phyloP scores from a whole-genome alignment of 2,113 vertebrate genomes.

The Sisor rabdophorus region DNA sequence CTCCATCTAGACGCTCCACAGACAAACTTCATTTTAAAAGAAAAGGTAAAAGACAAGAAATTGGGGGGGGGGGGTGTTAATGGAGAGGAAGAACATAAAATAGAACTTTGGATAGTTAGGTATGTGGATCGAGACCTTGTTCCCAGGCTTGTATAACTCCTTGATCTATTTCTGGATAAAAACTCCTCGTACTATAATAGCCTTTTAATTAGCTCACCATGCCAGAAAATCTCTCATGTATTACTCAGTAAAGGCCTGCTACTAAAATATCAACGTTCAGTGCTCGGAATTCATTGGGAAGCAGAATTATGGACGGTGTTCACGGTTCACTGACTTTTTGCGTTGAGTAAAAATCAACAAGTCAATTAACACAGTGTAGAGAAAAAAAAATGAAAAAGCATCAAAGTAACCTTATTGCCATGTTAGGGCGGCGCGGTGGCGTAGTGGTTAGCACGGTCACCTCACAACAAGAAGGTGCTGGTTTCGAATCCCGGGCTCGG shows the following conservation, averaged over 20 bases:
- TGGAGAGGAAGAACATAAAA: constrained; percentile 17
- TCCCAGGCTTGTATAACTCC: constrained; percentile 50
- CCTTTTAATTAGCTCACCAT: constrained; percentile 67
- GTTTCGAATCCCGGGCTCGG: too few relatives aligned
- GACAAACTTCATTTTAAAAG: constrained; percentile 12
- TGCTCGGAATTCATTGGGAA: not conserved
- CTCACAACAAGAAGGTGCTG: too few relatives aligned
- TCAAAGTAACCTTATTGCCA: too few relatives aligned
- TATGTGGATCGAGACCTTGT: constrained; percentile 43
- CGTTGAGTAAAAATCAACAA: not conserved
- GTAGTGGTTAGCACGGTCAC: too few relatives aligned
- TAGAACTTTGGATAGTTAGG: not conserved
- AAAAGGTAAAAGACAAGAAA: constrained; percentile 7
- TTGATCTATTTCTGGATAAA: constrained; percentile 62
- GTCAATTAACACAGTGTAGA: not conserved
- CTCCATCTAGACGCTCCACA: not conserved
- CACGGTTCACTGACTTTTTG: not conserved
- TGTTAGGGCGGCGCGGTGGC: too few relatives aligned
- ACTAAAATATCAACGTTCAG: not conserved
- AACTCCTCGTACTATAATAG: constrained; percentile 62
- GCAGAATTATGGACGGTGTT: not conserved
- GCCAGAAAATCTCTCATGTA: constrained; percentile 42
- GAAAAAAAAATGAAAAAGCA: not conserved
- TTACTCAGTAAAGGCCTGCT: constrained; percentile 20
- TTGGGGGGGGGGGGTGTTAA: not conserved